phyloP scores from a whole-genome alignment of 2,797 vertebrate species.

The Typhlichthys eigenmanni region DNA sequence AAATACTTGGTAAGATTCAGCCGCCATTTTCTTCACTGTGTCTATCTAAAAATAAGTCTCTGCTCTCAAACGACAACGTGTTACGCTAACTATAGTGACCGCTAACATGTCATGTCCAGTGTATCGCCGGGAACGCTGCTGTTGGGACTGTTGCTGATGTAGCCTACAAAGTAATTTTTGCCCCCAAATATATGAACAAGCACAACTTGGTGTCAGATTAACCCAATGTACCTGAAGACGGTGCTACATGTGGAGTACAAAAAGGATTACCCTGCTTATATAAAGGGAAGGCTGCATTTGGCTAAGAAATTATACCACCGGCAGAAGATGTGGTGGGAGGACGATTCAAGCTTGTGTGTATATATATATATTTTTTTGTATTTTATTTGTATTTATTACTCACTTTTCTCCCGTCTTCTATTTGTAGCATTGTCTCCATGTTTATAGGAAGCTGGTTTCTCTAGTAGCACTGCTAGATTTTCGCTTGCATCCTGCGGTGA shows the following conservation, averaged over 20 bases:
- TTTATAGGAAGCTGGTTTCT: background rate
- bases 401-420: too few species aligned
- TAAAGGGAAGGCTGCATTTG: conserved; percentile 42
- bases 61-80: conserved; percentile 3
- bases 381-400: too few species aligned
- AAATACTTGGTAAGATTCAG: too few species aligned
- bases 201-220: conserved; percentile 60
- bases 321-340: conserved; percentile 19
- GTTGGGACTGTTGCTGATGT: conserved; percentile 35
- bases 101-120: background rate
- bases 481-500: background rate
- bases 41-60: background rate
- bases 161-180: conserved; percentile 26
- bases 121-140: too few species aligned
- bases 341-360: background rate
- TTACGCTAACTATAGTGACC: conserved; percentile 15
- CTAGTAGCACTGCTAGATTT: background rate
- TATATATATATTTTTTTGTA: background rate
- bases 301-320: conserved; percentile 28
- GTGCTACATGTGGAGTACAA: conserved; percentile 32
- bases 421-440: too few species aligned
- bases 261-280: conserved; percentile 49
- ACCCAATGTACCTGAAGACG: conserved; percentile 44
- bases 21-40: too few species aligned
- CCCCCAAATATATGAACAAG: conserved; percentile 45